Evolutionary conservation across 2,797 vertebrate genomes (phyloP), one percentile per base, ranked within the genome.

Genomic region (Valencia hispanica): DNA sequence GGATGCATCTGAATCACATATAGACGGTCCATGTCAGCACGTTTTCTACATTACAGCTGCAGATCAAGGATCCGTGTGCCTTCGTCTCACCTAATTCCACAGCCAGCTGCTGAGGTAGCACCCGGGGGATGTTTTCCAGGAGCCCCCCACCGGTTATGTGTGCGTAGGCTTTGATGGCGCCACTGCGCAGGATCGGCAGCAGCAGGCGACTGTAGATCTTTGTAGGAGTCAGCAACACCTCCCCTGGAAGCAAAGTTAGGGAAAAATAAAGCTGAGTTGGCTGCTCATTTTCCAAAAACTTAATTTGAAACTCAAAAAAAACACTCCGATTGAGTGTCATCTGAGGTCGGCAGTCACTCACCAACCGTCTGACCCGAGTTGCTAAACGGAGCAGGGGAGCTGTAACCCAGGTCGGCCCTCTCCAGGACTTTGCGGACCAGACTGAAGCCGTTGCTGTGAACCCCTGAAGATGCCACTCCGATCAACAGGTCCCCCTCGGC

Each of bases 381-480:
- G 30, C 92, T 90, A 0, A 94, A 94, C 0, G 96, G 94, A 0
- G 96, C 94, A 0, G 95, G 94, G 25, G 96, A 96, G 77, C 93
- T 94, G 91, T 96, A 96, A 74, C 93, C 86, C 0, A 97, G 93
- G 0, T 88, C 77, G 1, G 94, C 92, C 10, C 90, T 93, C 81
- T 97, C 96, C 70, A 99, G 92, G 9, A 99, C 95, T 89, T 96
- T 96, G 77, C 97, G 96, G 14, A 99, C 97, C 27, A 99, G 95
- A 83, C 98, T 99, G 89, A 97, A 99, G 39, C 98, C 98, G 2
- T 99, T 99, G 94, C 98, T 99, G 89, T 99, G 98, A 32, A 99
- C 79, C 0, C 98, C 98, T 0, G 98, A 99, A 11, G 98, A 98
- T 15, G 97, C 95, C 45, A 99, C 79, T 1, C 98, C 98, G 2